Conservation (phyloP, 2,797 vertebrate genomes). For the Parauchenoglanis ngamensis region DNA sequence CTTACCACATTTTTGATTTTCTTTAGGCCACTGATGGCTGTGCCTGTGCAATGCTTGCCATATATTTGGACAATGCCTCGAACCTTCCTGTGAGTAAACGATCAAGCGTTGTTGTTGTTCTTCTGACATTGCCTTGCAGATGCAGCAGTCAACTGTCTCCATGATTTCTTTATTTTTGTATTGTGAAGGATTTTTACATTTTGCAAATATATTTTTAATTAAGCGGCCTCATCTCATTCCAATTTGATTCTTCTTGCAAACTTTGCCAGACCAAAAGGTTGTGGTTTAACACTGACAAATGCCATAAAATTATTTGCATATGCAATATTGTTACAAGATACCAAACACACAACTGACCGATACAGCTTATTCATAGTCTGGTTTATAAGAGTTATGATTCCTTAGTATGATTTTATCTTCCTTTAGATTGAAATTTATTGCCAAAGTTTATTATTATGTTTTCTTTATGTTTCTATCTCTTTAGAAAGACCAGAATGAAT, state of each 20-base stretch:
- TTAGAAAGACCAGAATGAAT: conserved; percentile 87
- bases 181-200: conserved; percentile 1
- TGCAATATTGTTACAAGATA: neutral
- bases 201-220: neutral
- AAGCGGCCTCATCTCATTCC: too few relatives aligned
- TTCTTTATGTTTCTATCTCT: neutral
- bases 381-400: neutral
- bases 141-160: neutral
- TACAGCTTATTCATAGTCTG: neutral
- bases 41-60: conserved; percentile 88
- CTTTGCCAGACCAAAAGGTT: neutral
- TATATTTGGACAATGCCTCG: conserved; percentile 89
- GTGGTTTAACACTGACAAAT: neutral
- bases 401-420: neutral
- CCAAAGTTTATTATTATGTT: neutral
- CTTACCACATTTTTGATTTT: neutral
- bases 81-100: conserved; percentile 87
- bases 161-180: neutral
- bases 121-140: neutral
- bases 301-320: neutral
- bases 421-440: neutral
- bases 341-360: neutral
- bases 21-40: conserved; percentile 75
- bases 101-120: neutral
- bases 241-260: neutral